Evolutionary conservation across 92 coral and sea anemone species (phyloP), one percentile per base, ranked within the genome.

Genomic region (Heteractis magnifica): DNA sequence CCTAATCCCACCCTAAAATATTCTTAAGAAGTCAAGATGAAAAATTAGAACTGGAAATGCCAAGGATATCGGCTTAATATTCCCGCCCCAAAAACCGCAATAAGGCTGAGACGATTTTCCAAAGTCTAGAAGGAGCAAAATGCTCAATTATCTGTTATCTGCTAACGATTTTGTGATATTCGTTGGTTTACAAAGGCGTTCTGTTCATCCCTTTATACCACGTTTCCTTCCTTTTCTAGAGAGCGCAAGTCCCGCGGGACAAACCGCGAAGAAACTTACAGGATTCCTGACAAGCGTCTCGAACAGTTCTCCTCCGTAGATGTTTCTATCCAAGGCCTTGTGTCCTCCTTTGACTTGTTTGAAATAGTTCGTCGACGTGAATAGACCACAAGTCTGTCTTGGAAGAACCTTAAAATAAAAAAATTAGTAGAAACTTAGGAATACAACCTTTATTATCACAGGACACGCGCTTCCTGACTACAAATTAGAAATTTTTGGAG

Each of bases 271-370:
- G 2, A 4, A 52, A 76, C 94, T 72, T 87, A 95, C 98, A 68
- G 98, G 98, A 75, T 88, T 95, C 44, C 98, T 84, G n/a, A 94
- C 77, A 16, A 95, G 84, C 10, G 96, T 92, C 82, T 90, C 98
- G 58, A 95, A 95, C 65, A 95, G 75, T 81, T 95, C 98, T 75
- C 98, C 98, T 51, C 98, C 98, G 58, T 94, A 96, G 34, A 94
- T 92, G 75, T 89, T 92, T 78, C 79, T 89, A 87, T 95, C 98
- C 87, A 95, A 78, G 53, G 97, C 90, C 53, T 60, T 85, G 65
- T 87, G 94, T 50, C 98, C 98, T 26, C 98, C 96, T 62, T 87
- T 94, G 82, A 95, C 81, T 81, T 95, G 94, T 77, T 88, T 78
- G 84, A 95, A 95, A 87, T 86, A 93, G 85, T 95, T 95, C 4